These are phyloP conservation scores for Oligia latruncula DNA, from an alignment of 2,888 invertebrate genomes.

Conservation along the genomic window DNA sequence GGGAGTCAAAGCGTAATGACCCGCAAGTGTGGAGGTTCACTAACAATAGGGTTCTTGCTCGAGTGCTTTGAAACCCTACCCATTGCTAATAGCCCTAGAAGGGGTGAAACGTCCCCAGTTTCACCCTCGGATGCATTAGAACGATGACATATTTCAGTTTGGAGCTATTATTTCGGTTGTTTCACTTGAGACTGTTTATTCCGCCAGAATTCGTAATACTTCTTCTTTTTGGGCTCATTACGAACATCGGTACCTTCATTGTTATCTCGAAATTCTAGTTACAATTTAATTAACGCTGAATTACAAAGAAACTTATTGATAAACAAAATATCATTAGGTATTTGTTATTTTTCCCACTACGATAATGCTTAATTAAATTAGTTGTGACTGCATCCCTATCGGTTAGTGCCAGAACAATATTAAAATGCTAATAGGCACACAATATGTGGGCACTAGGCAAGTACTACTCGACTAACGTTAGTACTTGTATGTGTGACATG, in stretches of 20 bases:
- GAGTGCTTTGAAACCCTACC: constrained; percentile 69
- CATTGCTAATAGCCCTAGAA: constrained; percentile 61
- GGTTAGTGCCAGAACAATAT: constrained; percentile 30
- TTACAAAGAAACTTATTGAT: constrained; percentile 9
- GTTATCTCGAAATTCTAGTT: background rate
- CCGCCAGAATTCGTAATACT: background rate
- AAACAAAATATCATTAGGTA: constrained; percentile 4
- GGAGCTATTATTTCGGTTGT: constrained; percentile 65
- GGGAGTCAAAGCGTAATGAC: constrained; percentile 61
- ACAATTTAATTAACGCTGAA: background rate
- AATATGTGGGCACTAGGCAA: constrained; percentile 40
- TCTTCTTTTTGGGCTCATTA: background rate
- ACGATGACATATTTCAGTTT: constrained; percentile 59
- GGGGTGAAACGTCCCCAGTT: constrained; percentile 63
- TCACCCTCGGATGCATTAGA: constrained; percentile 63
- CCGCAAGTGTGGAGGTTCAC: constrained; percentile 61
- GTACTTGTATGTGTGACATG: constrained; percentile 36
- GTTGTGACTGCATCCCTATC: constrained; percentile 26
- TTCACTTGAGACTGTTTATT: constrained; percentile 41
- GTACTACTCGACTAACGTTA: background rate
- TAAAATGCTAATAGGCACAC: constrained; percentile 46
- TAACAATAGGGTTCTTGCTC: constrained; percentile 69
- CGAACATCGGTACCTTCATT: background rate
- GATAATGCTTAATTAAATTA: constrained; percentile 39
- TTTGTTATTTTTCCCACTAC: background rate